These are phyloP conservation scores for Trigoniulus corallinus DNA, from an alignment of 1,140 invertebrate genomes.

Conservation along the genomic window DNA sequence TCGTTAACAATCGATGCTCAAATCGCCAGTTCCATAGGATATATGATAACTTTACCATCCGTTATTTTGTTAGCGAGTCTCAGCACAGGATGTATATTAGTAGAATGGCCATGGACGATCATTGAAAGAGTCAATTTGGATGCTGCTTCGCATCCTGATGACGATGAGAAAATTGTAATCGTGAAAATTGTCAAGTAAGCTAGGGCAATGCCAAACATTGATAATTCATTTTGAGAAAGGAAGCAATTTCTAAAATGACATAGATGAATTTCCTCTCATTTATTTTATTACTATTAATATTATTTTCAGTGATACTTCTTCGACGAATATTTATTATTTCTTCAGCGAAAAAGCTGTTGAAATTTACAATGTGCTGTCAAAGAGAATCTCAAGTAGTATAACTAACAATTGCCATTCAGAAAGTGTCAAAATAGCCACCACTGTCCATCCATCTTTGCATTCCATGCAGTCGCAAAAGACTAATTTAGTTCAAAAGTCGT, in stretches of 20 bases:
- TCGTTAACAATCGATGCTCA: background rate
- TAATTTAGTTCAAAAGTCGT: too few species aligned
- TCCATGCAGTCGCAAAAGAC: too few species aligned
- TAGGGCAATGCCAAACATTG: background rate
- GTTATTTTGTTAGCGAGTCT: background rate
- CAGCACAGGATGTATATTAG: background rate
- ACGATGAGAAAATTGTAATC: background rate
- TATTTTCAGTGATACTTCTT: background rate
- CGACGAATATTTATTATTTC: background rate
- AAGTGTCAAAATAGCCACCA: too few species aligned
- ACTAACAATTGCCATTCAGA: too few species aligned
- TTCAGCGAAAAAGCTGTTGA: background rate
- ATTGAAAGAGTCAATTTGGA: background rate
- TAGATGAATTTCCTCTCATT: too few species aligned
- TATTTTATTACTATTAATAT: background rate
- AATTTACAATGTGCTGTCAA: background rate
- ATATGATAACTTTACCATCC: background rate
- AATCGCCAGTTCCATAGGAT: background rate
- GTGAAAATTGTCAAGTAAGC: slow-evolving; percentile 3
- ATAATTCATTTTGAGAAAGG: background rate
- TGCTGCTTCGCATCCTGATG: background rate
- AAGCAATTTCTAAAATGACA: too few species aligned
- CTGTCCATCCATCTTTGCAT: too few species aligned
- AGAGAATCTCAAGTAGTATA: too few species aligned
- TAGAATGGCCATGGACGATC: slow-evolving; percentile 4